Base-by-base conservation (phyloP, 1,140 invertebrate species). In the Drosophila lini region DNA sequence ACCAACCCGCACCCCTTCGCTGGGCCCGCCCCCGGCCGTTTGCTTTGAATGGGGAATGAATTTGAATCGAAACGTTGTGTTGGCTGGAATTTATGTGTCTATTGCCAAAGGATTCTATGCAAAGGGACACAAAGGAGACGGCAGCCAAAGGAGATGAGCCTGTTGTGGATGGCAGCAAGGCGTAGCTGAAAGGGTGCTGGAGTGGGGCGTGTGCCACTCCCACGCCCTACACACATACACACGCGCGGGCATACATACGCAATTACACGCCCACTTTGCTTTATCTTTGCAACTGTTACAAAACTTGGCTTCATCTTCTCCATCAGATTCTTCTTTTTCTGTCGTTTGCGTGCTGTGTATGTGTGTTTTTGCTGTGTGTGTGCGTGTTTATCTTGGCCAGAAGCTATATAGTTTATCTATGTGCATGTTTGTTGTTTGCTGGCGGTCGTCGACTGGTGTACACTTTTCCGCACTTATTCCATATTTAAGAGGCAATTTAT, bases 401-500 rank as follows among this genome's bases (percentile, higher is more conserved):
- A 69, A 82, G 83, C 80, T 70, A 89, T 80, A 88, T 88, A 89
- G 82, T 91, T 90, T 80, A 91, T 82, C 82, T 80, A 82, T 86
- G 82, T 86, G 82, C 81, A 90, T 90, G 81, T 90, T 90, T 80
- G 80, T 45, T 63, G 65, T 62, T 74, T 67, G 63, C 70, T 77
- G 61, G 77, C 84, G 68, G 74, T 71, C 64, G 53, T 77, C 48
- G 70, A 36, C 57, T 65, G 76, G 68, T 74, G 61, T 80, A 80
- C 76, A 81, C 70, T 90, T 85, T 81, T 88, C 75, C 78, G 78
- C 85, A 90, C 90, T 91, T 91, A 91, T 91, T 83, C 80, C 90
- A 90, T 91, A 91, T 89, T 91, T 91, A 91, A 91, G 90, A 88
- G 90, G 90, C 90, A 91, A 91, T 91, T 91, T 91, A 91, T 91